Conservation (phyloP, 2,113 vertebrate species). For the Hyperopisus bebe region DNA sequence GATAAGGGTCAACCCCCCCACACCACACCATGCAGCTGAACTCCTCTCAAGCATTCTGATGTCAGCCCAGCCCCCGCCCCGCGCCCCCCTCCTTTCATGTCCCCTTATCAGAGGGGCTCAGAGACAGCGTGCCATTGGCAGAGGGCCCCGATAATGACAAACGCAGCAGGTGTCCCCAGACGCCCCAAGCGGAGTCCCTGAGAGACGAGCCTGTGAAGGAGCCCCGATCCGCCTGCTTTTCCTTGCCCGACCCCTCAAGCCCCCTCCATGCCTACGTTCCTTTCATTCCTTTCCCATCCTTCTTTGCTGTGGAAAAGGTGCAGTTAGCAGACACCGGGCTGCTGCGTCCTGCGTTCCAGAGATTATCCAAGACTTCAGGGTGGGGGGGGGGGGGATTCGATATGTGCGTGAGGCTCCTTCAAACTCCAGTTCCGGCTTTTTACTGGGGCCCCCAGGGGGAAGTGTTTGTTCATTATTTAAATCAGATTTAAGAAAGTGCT, state of each 20-base stretch:
- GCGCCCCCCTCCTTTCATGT: conserved; percentile 26
- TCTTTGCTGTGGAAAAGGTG: not conserved
- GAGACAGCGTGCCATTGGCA: conserved; percentile 3
- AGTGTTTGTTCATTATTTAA: conserved; percentile 32
- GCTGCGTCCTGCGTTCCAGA: not conserved
- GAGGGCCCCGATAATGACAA: conserved; percentile 15
- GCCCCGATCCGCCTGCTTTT: not conserved
- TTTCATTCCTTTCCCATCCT: not conserved
- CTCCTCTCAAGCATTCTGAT: not conserved
- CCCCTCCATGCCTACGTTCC: not conserved
- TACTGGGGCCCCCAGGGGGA: not conserved
- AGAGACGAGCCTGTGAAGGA: not conserved
- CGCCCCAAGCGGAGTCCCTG: not conserved
- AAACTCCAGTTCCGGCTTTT: not conserved
- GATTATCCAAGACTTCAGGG: not conserved
- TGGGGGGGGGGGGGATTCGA: not conserved
- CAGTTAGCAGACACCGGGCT: not conserved
- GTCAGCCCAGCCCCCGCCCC: not conserved
- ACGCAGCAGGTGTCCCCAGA: conserved; percentile 23
- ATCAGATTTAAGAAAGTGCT: conserved; percentile 24
- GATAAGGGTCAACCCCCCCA: not conserved
- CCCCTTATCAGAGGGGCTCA: conserved; percentile 32
- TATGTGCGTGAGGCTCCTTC: not conserved
- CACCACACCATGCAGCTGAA: not conserved
- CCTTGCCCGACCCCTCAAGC: not conserved